Evolutionary conservation across 2,113 vertebrate species (phyloP).

Genomic region (Piaya cayana): DNA sequence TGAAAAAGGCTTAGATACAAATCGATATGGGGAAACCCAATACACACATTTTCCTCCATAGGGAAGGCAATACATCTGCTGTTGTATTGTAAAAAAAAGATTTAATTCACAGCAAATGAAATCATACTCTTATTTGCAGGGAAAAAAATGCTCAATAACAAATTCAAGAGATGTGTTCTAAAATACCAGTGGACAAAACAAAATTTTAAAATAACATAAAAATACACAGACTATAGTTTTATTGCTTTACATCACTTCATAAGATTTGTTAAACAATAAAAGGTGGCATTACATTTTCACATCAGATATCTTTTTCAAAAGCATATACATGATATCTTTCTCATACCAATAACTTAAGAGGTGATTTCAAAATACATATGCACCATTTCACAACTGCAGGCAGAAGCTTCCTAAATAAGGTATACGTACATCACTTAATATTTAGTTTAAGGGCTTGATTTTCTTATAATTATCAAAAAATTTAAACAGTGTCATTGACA

Average conservation of each 20-base stretch:
- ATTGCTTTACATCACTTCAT: not conserved
- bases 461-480: not conserved
- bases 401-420: not conserved
- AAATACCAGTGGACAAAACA: not conserved
- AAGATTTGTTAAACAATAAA: not conserved
- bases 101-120: not conserved
- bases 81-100: not conserved
- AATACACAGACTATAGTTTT: not conserved
- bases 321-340: not conserved
- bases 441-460: not conserved
- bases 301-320: not conserved
- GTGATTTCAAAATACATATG: not conserved
- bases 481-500: not conserved
- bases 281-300: not conserved
- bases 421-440: not conserved
- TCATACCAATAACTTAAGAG: not conserved
- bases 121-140: not conserved
- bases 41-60: not conserved
- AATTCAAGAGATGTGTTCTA: not conserved
- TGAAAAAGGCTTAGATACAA: not conserved
- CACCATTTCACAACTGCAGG: not conserved
- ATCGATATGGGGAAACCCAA: not conserved
- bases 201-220: not conserved
- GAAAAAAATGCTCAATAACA: not conserved
- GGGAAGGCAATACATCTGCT: not conserved